These are phyloP conservation scores for Psix sp. DNA, from an alignment of 1,140 invertebrate species.

Conservation along the genomic window DNA sequence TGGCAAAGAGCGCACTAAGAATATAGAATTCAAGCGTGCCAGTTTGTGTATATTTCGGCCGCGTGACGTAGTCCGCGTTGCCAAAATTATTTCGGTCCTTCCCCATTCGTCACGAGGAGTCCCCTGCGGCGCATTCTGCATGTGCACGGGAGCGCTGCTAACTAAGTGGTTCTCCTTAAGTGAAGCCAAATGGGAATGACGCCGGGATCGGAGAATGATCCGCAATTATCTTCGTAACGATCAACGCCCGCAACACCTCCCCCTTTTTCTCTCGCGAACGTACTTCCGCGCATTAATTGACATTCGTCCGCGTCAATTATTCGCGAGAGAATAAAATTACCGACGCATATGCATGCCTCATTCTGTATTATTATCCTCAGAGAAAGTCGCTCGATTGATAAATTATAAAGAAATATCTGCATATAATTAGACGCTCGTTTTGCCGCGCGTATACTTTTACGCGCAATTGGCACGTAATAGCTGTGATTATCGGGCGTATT, in stretches of 20 bases:
- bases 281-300: conserved; percentile 33
- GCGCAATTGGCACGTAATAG: conserved; percentile 17
- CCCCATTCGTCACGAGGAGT: conserved; percentile 61
- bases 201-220: conserved; percentile 67
- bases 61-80: conserved; percentile 47
- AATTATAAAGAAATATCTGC: conserved; percentile 47
- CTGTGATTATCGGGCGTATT: conserved; percentile 10
- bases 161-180: conserved; percentile 71
- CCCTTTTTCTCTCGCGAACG: conserved; percentile 20
- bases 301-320: no score
- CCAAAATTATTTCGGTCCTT: conserved; percentile 56
- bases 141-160: conserved; percentile 64
- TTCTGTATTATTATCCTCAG: conserved; percentile 29
- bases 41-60: conserved; percentile 51
- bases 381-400: conserved; percentile 52
- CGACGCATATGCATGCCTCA: conserved; percentile 1
- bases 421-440: conserved; percentile 47
- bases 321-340: conserved; percentile 30
- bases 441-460: conserved; percentile 22
- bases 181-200: conserved; percentile 72
- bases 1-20: conserved; percentile 33
- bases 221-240: conserved; percentile 64
- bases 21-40: conserved; percentile 6
- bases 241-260: no score
- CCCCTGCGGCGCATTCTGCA: conserved; percentile 52